A percentile compares a stretch with the other conserved stretches of the same genome.
Evolutionary conservation across 92 coral and sea anemone species (phyloP).

Genomic region (Porites rus): DNA sequence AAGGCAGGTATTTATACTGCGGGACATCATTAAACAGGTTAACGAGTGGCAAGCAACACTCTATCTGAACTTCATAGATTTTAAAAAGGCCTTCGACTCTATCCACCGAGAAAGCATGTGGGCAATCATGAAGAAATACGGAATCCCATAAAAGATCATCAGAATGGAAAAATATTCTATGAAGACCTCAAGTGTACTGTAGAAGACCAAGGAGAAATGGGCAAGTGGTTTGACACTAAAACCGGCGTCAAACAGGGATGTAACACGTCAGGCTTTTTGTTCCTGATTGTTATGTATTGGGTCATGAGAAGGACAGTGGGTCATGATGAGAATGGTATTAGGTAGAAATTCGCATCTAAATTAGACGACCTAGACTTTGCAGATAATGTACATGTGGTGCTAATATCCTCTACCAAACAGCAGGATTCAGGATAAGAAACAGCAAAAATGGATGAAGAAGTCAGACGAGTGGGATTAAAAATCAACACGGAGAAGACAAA

Average conservation of each 20-base stretch:
- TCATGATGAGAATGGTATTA: slow-evolving; percentile 33
- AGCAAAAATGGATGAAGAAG: slow-evolving; percentile 19
- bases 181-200: not conserved
- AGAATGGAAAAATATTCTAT: too few relatives aligned
- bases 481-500: slow-evolving; percentile 24
- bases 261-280: too few relatives aligned
- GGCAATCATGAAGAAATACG: slow-evolving; percentile 38
- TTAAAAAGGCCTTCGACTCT: slow-evolving; percentile 54
- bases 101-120: slow-evolving; percentile 46
- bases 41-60: slow-evolving; percentile 58
- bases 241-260: slow-evolving; percentile 6
- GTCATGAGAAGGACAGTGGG: slow-evolving; percentile 50
- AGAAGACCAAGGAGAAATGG: slow-evolving; percentile 34
- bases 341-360: slow-evolving; percentile 11
- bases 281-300: too few relatives aligned
- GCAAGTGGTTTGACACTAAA: slow-evolving; percentile 18
- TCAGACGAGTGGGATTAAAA: slow-evolving; percentile 35
- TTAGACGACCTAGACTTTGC: slow-evolving; percentile 33
- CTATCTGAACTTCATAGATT: slow-evolving; percentile 29
- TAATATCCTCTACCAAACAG: slow-evolving; percentile 9
- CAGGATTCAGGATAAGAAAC: not conserved
- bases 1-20: slow-evolving; percentile 41
- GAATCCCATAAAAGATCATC: slow-evolving; percentile 50
- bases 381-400: not conserved
- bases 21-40: slow-evolving; percentile 49